Conservation (phyloP, 1,140 invertebrate species). For the Drosophila punjabiensis region DNA sequence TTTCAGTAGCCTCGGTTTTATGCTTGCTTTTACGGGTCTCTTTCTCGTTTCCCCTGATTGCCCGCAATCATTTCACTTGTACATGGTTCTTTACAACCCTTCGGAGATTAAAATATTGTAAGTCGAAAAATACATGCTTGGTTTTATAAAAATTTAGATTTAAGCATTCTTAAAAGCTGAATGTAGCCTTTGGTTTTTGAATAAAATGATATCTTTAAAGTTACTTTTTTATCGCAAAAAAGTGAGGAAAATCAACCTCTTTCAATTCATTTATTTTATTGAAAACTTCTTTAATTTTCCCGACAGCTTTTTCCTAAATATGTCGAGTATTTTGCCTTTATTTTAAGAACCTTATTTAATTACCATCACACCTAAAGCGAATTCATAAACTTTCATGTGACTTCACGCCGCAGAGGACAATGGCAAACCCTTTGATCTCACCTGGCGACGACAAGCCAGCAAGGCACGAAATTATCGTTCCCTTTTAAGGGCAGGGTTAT, state of each 20-base stretch:
- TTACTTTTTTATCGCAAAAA: neutral
- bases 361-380: slow-evolving; percentile 17
- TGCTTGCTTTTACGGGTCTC: slow-evolving; percentile 16
- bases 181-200: no score
- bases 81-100: slow-evolving; percentile 15
- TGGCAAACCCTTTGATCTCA: slow-evolving; percentile 56
- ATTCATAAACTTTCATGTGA: slow-evolving; percentile 28
- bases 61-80: slow-evolving; percentile 38
- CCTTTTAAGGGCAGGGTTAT: slow-evolving; percentile 47
- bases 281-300: neutral
- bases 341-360: slow-evolving; percentile 11
- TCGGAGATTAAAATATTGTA: slow-evolving; percentile 1
- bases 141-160: neutral
- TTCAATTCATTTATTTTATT: neutral
- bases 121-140: neutral
- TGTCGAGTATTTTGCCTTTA: neutral
- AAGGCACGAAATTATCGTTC: slow-evolving; percentile 39
- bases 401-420: slow-evolving; percentile 29
- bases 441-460: slow-evolving; percentile 44
- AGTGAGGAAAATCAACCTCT: neutral
- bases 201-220: neutral
- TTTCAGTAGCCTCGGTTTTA: slow-evolving; percentile 39
- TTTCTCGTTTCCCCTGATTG: slow-evolving; percentile 36
- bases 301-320: neutral
- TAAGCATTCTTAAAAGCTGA: neutral